Evolutionary conservation across 2,113 vertebrate species (phyloP).

Genomic region (Scomber japonicus): DNA sequence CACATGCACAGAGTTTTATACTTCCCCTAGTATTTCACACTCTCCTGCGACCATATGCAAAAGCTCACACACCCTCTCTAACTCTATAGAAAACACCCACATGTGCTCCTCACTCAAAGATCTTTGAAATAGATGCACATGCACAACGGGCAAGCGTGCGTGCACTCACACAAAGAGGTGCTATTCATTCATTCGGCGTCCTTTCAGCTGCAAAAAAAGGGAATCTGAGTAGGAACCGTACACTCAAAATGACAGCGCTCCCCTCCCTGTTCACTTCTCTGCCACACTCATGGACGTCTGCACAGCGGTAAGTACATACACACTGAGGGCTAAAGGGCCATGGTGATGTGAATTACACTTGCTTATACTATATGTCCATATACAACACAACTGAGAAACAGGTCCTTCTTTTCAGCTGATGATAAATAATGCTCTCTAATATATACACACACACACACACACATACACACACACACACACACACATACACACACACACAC

Average conservation of each 20-base stretch:
- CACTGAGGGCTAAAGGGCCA: slow-evolving; percentile 34
- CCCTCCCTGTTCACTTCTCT: slow-evolving; percentile 62
- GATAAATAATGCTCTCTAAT: slow-evolving; percentile 44
- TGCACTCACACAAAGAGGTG: slow-evolving; percentile 62
- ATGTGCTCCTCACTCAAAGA: slow-evolving; percentile 31
- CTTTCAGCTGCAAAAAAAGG: slow-evolving; percentile 59
- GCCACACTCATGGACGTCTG: slow-evolving; percentile 55
- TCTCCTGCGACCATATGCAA: slow-evolving; percentile 52
- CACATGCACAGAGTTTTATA: slow-evolving; percentile 10
- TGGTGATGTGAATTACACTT: slow-evolving; percentile 33
- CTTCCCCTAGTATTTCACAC: slow-evolving; percentile 54
- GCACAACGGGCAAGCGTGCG: slow-evolving; percentile 36
- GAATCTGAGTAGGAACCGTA: slow-evolving; percentile 61
- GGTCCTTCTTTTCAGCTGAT: slow-evolving; percentile 30
- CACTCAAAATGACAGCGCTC: slow-evolving; percentile 70
- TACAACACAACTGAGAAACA: slow-evolving; percentile 23
- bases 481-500: slow-evolving; percentile 31
- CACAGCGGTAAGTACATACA: slow-evolving; percentile 29
- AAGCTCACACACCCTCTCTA: slow-evolving; percentile 48
- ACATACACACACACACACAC: background rate
- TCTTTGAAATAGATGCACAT: slow-evolving; percentile 49
- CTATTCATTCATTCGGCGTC: slow-evolving; percentile 71
- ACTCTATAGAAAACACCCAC: slow-evolving; percentile 65
- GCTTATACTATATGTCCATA: slow-evolving; percentile 28
- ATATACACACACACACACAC: background rate